phyloP scores from a whole-genome alignment of 1,140 invertebrate genomes.

The Nasonia giraulti region DNA sequence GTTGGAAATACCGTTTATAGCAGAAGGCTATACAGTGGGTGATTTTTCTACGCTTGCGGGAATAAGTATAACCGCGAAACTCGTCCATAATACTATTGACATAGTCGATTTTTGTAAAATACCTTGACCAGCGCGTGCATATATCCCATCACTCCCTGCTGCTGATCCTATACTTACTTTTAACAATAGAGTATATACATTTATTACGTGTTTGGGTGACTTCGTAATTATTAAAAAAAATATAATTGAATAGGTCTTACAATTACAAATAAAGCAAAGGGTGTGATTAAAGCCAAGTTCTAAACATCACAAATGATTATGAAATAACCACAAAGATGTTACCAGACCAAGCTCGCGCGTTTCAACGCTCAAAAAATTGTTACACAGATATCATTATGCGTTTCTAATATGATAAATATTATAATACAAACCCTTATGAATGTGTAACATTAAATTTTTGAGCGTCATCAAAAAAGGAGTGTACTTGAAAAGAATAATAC shows the following conservation, averaged over 20 bases:
- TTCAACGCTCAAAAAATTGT: constrained; percentile 37
- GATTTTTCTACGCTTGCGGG: constrained; percentile 49
- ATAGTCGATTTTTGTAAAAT: constrained; percentile 51
- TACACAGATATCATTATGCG: constrained; percentile 15
- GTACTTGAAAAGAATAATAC: constrained; percentile 14
- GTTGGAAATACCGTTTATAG: constrained; percentile 21
- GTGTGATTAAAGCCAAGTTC: constrained; percentile 34
- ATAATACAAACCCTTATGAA: constrained; percentile 21
- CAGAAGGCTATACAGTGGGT: constrained; percentile 34
- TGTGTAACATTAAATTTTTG: constrained; percentile 33
- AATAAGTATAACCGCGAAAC: constrained; percentile 22
- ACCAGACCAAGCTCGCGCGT: constrained; percentile 45
- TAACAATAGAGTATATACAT: constrained; percentile 41
- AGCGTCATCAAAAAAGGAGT: constrained; percentile 25
- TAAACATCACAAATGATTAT: constrained; percentile 46
- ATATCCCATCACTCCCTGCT: not conserved
- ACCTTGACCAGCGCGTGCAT: constrained; percentile 27
- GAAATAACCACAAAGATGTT: constrained; percentile 47
- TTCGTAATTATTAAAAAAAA: constrained; percentile 23
- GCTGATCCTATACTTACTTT: constrained; percentile 31
- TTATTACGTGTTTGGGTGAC: constrained; percentile 30
- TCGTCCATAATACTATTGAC: constrained; percentile 45
- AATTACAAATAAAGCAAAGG: constrained; percentile 20
- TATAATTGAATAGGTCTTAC: constrained; percentile 10
- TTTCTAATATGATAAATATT: constrained; percentile 22